Evolutionary conservation across 2,888 invertebrate species (phyloP).

Genomic region (Palloptera scutellata): DNA sequence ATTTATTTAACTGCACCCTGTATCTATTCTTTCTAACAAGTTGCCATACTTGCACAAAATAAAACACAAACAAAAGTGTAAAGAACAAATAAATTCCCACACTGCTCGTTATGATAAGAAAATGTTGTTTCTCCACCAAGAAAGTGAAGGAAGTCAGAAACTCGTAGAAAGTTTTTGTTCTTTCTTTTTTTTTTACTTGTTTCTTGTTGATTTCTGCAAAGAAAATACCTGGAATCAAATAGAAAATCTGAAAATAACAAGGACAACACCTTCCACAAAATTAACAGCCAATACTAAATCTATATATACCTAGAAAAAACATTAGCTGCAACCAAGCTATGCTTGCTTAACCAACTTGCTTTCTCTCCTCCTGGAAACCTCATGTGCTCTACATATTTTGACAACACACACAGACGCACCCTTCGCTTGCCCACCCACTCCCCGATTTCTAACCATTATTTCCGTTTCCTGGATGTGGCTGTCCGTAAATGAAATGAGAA

Average conservation of each 20-base stretch:
- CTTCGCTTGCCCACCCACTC: slow-evolving; percentile 14
- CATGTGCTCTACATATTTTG: too few species aligned
- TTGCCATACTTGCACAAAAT: background rate
- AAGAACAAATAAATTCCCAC: slow-evolving; percentile 10
- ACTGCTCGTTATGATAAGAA: slow-evolving; percentile 12
- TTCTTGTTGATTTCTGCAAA: background rate
- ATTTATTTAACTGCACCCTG: too few species aligned
- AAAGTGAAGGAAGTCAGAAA: background rate
- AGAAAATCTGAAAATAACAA: slow-evolving; percentile 17
- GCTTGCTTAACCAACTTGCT: slow-evolving; percentile 7
- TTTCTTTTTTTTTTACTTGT: too few species aligned
- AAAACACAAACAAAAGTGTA: slow-evolving; percentile 2
- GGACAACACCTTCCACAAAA: slow-evolving; percentile 24
- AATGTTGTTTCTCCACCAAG: background rate
- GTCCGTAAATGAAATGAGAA: background rate
- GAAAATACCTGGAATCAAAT: background rate
- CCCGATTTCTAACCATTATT: slow-evolving; percentile 12
- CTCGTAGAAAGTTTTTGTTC: too few species aligned
- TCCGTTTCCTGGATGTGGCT: background rate
- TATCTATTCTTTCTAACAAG: too few species aligned
- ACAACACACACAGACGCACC: background rate
- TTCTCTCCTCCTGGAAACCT: background rate
- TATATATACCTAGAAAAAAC: slow-evolving; percentile 2
- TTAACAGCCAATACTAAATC: slow-evolving; percentile 18
- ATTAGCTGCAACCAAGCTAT: slow-evolving; percentile 11